These are phyloP conservation scores for Catocala fraxini DNA, from an alignment of 2,888 invertebrate genomes.

Conservation along the genomic window DNA sequence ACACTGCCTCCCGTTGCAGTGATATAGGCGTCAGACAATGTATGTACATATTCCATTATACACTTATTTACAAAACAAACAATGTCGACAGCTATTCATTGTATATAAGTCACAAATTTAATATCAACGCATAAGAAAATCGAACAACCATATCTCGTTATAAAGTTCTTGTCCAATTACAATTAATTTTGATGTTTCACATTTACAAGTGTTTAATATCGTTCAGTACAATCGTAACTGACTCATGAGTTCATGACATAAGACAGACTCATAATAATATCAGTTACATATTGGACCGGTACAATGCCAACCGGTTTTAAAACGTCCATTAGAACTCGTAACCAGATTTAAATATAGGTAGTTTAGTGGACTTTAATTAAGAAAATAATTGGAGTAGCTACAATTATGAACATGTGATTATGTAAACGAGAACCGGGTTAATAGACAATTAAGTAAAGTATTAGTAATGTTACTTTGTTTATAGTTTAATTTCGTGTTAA, in stretches of 20 bases:
- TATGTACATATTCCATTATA: too few relatives aligned
- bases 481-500: too few relatives aligned
- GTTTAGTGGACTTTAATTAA: background rate
- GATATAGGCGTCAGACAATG: too few relatives aligned
- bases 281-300: too few relatives aligned
- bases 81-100: too few relatives aligned
- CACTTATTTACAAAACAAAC: too few relatives aligned
- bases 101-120: too few relatives aligned
- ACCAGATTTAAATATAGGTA: background rate
- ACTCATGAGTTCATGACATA: constrained; percentile 1
- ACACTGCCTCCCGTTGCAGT: too few relatives aligned
- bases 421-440: constrained; percentile 4
- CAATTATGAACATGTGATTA: constrained; percentile 1
- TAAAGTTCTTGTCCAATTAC: too few relatives aligned
- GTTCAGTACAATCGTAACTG: background rate
- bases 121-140: too few relatives aligned
- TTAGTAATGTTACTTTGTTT: background rate
- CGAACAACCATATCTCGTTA: too few relatives aligned
- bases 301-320: background rate
- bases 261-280: background rate
- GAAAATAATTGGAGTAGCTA: constrained; percentile 1
- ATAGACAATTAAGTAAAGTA: background rate
- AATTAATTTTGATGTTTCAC: background rate
- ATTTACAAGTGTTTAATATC: background rate
- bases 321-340: constrained; percentile 3